These are phyloP conservation scores for Thera britannica DNA, from an alignment of 2,888 invertebrate genomes.

Conservation along the genomic window DNA sequence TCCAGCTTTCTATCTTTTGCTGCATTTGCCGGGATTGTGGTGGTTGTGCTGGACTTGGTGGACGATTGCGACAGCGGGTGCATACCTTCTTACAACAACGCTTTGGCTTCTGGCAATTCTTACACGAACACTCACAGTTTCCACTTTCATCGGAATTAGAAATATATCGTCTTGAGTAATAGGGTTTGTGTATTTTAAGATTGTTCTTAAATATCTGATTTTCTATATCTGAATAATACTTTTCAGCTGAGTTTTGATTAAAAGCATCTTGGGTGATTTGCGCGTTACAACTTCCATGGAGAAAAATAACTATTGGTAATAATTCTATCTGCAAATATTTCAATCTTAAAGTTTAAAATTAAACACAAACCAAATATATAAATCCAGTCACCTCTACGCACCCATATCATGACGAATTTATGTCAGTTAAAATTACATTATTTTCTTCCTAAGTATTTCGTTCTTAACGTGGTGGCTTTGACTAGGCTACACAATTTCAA, in stretches of 20 bases:
- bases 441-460: background rate
- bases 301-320: constrained; percentile 7
- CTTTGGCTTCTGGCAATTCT: constrained; percentile 15
- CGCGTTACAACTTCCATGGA: constrained; percentile 4
- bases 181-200: constrained; percentile 3
- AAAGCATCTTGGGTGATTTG: background rate
- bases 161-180: background rate
- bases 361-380: background rate
- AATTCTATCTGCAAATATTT: constrained; percentile 12
- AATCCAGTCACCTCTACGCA: background rate
- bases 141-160: background rate
- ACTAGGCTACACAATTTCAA: background rate
- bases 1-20: no score
- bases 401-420: constrained; percentile 2
- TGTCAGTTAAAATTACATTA: background rate
- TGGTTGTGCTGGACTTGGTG: background rate
- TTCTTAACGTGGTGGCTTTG: background rate
- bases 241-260: background rate
- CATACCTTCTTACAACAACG: constrained; percentile 14
- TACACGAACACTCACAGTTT: constrained; percentile 22
- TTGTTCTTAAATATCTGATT: background rate
- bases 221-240: background rate
- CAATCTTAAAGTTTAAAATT: background rate
- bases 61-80: constrained; percentile 2
- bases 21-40: constrained; percentile 3